A percentile compares a stretch with the other conserved stretches of the same genome.
Evolutionary conservation across 2,113 vertebrate genomes (phyloP).

Genomic region (Brachyistius frenatus): DNA sequence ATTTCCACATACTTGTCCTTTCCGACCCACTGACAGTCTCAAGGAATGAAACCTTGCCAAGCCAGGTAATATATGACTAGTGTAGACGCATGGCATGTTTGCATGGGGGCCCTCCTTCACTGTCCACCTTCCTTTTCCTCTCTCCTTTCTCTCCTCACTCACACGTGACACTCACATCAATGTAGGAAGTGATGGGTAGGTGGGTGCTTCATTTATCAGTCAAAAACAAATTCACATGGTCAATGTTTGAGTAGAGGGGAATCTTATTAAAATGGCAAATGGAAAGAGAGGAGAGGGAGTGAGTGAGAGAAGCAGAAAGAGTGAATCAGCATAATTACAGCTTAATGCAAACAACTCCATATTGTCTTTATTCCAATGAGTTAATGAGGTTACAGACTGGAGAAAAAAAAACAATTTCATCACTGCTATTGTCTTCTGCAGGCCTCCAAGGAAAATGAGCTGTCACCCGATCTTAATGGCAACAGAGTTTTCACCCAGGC

Average conservation of each 20-base stretch:
- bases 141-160: not conserved
- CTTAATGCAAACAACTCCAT: constrained; percentile 80
- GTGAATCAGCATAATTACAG: constrained; percentile 82
- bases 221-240: constrained; percentile 57
- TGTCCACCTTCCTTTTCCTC: constrained; percentile 4
- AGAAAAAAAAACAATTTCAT: constrained; percentile 67
- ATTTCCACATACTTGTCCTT: constrained; percentile 74
- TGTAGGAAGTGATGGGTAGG: constrained; percentile 25
- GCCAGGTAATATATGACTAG: constrained; percentile 60
- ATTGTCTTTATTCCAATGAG: constrained; percentile 82
- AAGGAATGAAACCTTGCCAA: constrained; percentile 71
- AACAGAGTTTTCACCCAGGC: constrained; percentile 61
- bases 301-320: constrained; percentile 46
- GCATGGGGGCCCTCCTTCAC: constrained; percentile 24
- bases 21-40: constrained; percentile 66
- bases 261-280: constrained; percentile 79
- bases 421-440: constrained; percentile 75
- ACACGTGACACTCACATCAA: constrained; percentile 15
- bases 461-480: constrained; percentile 79
- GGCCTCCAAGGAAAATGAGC: constrained; percentile 78
- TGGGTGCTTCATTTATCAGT: constrained; percentile 58
- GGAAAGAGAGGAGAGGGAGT: constrained; percentile 48
- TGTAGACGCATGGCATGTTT: constrained; percentile 61
- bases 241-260: constrained; percentile 64
- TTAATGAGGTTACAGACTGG: constrained; percentile 83